A percentile compares a stretch with the other conserved stretches of the same genome.
These are phyloP conservation scores for Drosophila quinaria DNA, from an alignment of 2,888 invertebrate genomes.

Conservation along the genomic window DNA sequence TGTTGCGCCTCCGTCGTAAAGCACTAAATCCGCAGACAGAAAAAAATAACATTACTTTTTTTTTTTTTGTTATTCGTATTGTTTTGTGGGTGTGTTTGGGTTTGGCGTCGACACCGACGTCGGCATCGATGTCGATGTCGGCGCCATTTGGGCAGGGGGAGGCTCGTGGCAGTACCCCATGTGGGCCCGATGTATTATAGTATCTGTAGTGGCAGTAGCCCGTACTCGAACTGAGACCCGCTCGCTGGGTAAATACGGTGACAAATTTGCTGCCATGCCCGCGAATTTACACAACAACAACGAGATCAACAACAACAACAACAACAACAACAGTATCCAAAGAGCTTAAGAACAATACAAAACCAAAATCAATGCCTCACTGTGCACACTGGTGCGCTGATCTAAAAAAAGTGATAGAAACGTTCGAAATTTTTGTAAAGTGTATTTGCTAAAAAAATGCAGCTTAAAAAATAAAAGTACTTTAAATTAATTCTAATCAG, in stretches of 20 bases:
- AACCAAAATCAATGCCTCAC: conserved; percentile 53
- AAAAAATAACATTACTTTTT: conserved; percentile 49
- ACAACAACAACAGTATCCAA: conserved; percentile 33
- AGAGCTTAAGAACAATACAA: conserved; percentile 58
- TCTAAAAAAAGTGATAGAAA: neutral
- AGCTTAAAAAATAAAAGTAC: too few relatives aligned
- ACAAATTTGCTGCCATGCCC: conserved; percentile 60
- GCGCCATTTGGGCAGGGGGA: conserved; percentile 40
- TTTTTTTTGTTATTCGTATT: conserved; percentile 31
- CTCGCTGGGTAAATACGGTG: conserved; percentile 51
- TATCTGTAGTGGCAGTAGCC: conserved; percentile 34
- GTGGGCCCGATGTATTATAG: conserved; percentile 5
- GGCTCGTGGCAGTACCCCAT: conserved; percentile 15
- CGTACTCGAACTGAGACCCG: conserved; percentile 35
- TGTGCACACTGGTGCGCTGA: conserved; percentile 44
- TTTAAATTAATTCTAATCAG: too few relatives aligned
- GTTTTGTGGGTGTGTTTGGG: conserved; percentile 62
- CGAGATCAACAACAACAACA: conserved; percentile 16
- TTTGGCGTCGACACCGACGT: conserved; percentile 38
- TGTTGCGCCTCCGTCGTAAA: conserved; percentile 66
- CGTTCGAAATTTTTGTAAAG: neutral
- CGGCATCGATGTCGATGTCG: conserved; percentile 31
- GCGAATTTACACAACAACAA: conserved; percentile 39
- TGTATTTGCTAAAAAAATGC: too few relatives aligned
- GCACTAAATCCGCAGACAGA: conserved; percentile 75